Evolutionary conservation across 2,797 vertebrate species (phyloP).

Genomic region (Meda fulgida): DNA sequence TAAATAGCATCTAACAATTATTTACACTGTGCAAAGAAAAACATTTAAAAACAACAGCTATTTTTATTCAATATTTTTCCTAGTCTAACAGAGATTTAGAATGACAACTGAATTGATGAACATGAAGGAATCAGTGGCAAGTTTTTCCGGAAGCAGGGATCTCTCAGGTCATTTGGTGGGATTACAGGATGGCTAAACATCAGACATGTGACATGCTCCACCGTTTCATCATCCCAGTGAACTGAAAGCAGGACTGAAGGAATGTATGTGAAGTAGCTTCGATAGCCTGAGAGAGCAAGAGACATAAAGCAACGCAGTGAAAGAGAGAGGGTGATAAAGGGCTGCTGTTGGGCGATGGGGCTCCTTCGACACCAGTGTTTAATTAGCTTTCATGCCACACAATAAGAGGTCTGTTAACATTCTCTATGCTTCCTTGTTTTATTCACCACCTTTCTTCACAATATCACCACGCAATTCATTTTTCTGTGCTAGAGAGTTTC

Average conservation of each 20-base stretch:
- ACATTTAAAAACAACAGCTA: no score
- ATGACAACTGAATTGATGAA: background rate
- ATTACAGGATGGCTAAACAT: slow-evolving; percentile 9
- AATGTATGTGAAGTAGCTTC: slow-evolving; percentile 40
- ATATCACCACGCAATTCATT: slow-evolving; percentile 38
- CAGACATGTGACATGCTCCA: slow-evolving; percentile 14
- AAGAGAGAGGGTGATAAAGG: slow-evolving; percentile 40
- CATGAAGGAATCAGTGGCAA: background rate
- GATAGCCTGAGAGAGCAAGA: slow-evolving; percentile 22
- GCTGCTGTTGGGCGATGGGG: slow-evolving; percentile 67
- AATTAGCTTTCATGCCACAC: slow-evolving; percentile 72
- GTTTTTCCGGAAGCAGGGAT: background rate
- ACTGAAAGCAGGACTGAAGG: slow-evolving; percentile 49
- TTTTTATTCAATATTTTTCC: background rate
- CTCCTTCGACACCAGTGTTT: slow-evolving; percentile 74
- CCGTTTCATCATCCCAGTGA: slow-evolving; percentile 2
- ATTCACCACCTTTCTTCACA: slow-evolving; percentile 57
- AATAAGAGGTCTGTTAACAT: slow-evolving; percentile 72
- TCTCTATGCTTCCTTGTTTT: slow-evolving; percentile 60
- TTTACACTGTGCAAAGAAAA: no score
- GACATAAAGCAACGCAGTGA: slow-evolving; percentile 25
- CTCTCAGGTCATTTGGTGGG: background rate
- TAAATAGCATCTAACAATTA: no score
- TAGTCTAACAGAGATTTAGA: background rate
- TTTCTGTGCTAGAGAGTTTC: slow-evolving; percentile 9